A percentile compares a stretch with the other conserved stretches of the same genome.
Evolutionary conservation across 2,113 vertebrate species (phyloP).

Genomic region (Pogonocichla stellata): DNA sequence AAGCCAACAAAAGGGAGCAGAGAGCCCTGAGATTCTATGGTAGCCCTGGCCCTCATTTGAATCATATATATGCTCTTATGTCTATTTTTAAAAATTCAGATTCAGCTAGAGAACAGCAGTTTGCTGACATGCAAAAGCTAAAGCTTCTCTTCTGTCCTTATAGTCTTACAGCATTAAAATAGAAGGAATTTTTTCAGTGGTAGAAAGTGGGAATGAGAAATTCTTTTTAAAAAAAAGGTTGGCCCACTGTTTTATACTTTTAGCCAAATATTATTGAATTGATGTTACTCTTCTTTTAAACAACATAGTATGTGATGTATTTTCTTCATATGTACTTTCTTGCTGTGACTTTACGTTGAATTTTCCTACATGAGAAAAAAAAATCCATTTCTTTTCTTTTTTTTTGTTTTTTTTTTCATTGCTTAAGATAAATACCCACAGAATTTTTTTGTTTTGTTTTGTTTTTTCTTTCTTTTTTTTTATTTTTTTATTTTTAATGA

Average conservation of each 20-base stretch:
- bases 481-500: constrained; percentile 4
- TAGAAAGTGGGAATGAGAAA: constrained; percentile 64
- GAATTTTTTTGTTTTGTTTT: background rate
- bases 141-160: constrained; percentile 55
- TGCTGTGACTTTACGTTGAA: background rate
- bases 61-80: constrained; percentile 33
- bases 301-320: background rate
- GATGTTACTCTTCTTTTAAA: constrained; percentile 28
- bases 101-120: constrained; percentile 68
- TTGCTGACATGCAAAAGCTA: constrained; percentile 75
- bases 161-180: constrained; percentile 58
- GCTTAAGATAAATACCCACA: constrained; percentile 51
- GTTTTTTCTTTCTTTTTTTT: background rate
- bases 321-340: constrained; percentile 5
- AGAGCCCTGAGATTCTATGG: constrained; percentile 76
- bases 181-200: constrained; percentile 16
- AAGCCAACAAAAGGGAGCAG: constrained; percentile 62
- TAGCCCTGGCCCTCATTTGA: constrained; percentile 57
- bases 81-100: constrained; percentile 50
- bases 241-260: constrained; percentile 35
- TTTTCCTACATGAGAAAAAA: background rate
- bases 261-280: constrained; percentile 31
- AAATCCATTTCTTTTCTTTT: background rate
- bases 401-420: background rate
- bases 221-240: background rate